Evolutionary conservation across 1,140 invertebrate species (phyloP).

Genomic region (Daktulosphaira vitifoliae): DNA sequence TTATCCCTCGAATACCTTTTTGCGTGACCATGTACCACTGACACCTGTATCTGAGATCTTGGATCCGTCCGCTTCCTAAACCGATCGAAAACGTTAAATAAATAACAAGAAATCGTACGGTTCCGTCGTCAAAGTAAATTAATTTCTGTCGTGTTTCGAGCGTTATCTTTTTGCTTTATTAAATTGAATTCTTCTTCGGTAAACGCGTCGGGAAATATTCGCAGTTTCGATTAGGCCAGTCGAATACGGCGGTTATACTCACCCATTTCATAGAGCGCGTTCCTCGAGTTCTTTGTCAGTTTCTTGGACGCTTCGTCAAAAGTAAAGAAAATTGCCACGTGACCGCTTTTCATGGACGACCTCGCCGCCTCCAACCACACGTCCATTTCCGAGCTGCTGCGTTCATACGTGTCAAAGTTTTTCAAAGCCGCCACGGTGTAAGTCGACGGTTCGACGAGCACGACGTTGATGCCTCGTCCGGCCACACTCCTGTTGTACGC

Average conservation of each 20-base stretch:
- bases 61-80: slow-evolving; percentile 48
- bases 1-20: slow-evolving; percentile 50
- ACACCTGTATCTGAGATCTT: slow-evolving; percentile 50
- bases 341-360: slow-evolving; percentile 36
- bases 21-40: slow-evolving; percentile 53
- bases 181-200: too few species aligned
- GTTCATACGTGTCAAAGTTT: slow-evolving; percentile 40
- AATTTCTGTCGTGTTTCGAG: background rate
- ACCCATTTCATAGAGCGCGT: slow-evolving; percentile 39
- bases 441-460: slow-evolving; percentile 37
- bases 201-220: too few species aligned
- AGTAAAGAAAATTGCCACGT: slow-evolving; percentile 41
- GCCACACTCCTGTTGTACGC: slow-evolving; percentile 29
- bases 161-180: background rate
- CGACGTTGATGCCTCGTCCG: slow-evolving; percentile 40
- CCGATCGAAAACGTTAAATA: background rate
- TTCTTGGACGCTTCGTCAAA: slow-evolving; percentile 41
- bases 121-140: too few species aligned
- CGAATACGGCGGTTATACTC: too few species aligned
- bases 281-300: slow-evolving; percentile 39
- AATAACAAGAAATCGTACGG: background rate
- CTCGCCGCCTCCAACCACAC: slow-evolving; percentile 36
- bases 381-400: slow-evolving; percentile 38
- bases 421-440: slow-evolving; percentile 36
- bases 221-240: too few species aligned